These are phyloP conservation scores for Drosophila recens DNA, from an alignment of 2,888 invertebrate species.

Conservation along the genomic window DNA sequence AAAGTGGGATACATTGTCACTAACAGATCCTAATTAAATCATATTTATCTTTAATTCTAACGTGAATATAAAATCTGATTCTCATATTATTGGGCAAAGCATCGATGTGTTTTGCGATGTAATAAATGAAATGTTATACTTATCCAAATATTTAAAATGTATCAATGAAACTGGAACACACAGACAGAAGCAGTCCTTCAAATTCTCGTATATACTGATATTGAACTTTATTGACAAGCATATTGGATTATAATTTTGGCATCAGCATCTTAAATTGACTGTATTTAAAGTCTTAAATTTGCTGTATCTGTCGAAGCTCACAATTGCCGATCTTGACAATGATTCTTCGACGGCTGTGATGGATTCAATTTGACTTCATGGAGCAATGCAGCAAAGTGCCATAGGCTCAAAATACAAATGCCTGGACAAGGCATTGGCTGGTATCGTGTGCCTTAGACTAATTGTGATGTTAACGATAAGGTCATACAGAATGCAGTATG, in stretches of 20 bases:
- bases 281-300: neutral
- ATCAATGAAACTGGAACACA: too few species aligned
- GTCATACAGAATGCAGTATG: neutral
- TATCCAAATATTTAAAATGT: too few species aligned
- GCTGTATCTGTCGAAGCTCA: neutral
- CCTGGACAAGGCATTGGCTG: neutral
- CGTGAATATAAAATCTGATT: too few species aligned
- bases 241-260: neutral
- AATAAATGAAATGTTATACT: too few species aligned
- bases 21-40: too few species aligned
- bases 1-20: too few species aligned
- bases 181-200: too few species aligned
- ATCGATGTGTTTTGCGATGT: too few species aligned
- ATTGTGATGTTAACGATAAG: neutral
- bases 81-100: too few species aligned
- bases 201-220: too few species aligned
- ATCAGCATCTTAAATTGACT: neutral
- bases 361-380: neutral
- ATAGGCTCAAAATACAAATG: neutral
- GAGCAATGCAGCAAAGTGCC: too few species aligned
- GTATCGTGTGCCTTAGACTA: neutral
- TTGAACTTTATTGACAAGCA: neutral
- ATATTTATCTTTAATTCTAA: too few species aligned
- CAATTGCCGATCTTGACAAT: conserved; percentile 1
- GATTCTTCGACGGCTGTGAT: neutral